phyloP scores from a whole-genome alignment of 2,888 invertebrate species.

The Scaptomyza reducta region DNA sequence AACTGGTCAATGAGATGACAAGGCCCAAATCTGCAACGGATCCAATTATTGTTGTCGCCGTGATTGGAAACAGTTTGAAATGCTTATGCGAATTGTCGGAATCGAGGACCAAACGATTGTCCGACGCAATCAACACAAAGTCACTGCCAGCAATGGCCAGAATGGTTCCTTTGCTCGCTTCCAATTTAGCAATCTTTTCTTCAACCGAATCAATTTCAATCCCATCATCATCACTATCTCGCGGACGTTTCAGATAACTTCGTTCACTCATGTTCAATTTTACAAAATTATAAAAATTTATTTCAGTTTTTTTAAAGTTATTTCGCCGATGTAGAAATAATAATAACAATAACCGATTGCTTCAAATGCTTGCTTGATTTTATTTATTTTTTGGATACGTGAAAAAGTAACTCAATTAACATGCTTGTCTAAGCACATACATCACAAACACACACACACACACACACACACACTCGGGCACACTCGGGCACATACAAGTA shows the following conservation, averaged over 20 bases:
- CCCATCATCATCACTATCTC: slow-evolving; percentile 4
- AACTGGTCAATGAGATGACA: neutral
- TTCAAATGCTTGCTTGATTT: slow-evolving; percentile 54
- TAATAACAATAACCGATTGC: too few species aligned
- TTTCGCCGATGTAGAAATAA: too few species aligned
- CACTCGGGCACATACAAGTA: slow-evolving; percentile 2
- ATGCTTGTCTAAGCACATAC: slow-evolving; percentile 60
- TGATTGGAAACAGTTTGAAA: neutral
- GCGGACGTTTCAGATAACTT: neutral
- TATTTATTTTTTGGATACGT: slow-evolving; percentile 36
- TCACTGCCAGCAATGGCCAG: neutral
- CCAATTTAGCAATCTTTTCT: neutral
- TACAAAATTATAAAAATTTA: too few species aligned
- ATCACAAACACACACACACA: neutral
- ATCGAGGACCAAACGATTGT: neutral
- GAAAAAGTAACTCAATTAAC: slow-evolving; percentile 67
- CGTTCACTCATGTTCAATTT: neutral
- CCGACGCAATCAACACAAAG: neutral
- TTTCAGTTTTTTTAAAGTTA: too few species aligned
- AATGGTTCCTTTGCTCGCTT: neutral
- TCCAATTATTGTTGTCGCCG: neutral
- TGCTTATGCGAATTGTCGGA: neutral
- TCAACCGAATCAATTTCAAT: neutral
- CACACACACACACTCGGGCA: slow-evolving; percentile 9
- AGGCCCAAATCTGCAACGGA: neutral